phyloP scores from a whole-genome alignment of 2,113 vertebrate genomes.

The Desmodus rotundus region DNA sequence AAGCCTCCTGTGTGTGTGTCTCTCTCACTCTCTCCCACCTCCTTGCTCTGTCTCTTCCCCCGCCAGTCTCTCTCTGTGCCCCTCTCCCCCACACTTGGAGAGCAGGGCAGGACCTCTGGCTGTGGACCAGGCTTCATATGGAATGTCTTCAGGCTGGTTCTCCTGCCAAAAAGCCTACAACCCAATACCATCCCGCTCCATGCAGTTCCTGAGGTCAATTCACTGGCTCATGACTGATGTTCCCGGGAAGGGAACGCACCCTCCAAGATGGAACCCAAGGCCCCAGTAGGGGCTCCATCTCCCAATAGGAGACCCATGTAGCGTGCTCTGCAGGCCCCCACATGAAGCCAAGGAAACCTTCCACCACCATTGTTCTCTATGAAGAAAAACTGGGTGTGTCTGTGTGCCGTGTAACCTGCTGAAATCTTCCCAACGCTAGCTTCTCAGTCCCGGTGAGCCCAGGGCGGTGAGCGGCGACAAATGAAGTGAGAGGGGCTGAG shows the following conservation, averaged over 20 bases:
- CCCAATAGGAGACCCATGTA: neutral
- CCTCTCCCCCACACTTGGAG: rapidly evolving
- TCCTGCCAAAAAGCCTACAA: neutral
- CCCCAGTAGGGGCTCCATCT: neutral
- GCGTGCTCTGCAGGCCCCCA: too few species aligned
- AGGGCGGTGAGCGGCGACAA: neutral
- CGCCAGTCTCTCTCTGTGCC: neutral
- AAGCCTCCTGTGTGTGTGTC: neutral
- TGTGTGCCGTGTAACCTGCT: neutral
- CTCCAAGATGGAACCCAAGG: neutral
- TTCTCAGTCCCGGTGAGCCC: neutral
- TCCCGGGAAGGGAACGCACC: neutral
- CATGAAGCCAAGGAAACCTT: neutral
- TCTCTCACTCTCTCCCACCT: neutral
- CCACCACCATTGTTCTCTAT: neutral
- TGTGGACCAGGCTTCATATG: rapidly evolving
- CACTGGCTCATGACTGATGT: neutral
- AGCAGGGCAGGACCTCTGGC: neutral
- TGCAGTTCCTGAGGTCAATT: neutral
- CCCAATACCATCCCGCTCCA: neutral
- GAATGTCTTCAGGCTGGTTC: neutral
- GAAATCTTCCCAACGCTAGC: neutral
- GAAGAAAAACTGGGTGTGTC: neutral
- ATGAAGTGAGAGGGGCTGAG: neutral
- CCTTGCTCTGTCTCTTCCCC: neutral